Evolutionary conservation across 2,888 invertebrate genomes (phyloP).

Genomic region (Drosophila pegasa): DNA sequence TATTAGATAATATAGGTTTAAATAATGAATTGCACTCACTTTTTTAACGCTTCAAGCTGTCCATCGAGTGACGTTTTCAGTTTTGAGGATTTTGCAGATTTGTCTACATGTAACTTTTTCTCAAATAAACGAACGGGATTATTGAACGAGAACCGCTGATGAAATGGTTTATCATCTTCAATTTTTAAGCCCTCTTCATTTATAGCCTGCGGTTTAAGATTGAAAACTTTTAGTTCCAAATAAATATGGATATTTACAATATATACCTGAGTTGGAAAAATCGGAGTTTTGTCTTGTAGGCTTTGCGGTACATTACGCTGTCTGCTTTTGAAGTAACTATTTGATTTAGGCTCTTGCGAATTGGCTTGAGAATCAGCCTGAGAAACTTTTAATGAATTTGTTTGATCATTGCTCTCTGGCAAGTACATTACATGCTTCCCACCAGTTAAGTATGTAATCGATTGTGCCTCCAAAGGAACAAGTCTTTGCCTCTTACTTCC

Average conservation of each 20-base stretch:
- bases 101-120: constrained; percentile 90
- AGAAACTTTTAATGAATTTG: constrained; percentile 13
- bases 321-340: constrained; percentile 51
- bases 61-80: constrained; percentile 90
- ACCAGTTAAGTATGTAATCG: constrained; percentile 87
- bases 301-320: constrained; percentile 58
- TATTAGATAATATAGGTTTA: not conserved
- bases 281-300: constrained; percentile 61
- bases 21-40: constrained; percentile 76
- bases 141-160: constrained; percentile 92
- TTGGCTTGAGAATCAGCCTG: constrained; percentile 20
- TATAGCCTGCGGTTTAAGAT: constrained; percentile 12
- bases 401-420: constrained; percentile 59
- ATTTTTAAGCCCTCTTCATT: constrained; percentile 28
- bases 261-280: constrained; percentile 40
- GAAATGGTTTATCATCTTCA: constrained; percentile 73
- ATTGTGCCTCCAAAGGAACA: constrained; percentile 73
- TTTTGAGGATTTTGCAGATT: constrained; percentile 91
- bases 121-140: constrained; percentile 93
- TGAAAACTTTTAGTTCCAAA: not conserved
- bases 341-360: constrained; percentile 29
- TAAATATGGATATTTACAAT: not conserved
- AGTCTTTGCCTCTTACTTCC: constrained; percentile 45
- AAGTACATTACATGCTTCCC: constrained; percentile 93
- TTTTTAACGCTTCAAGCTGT: constrained; percentile 93